A percentile compares a stretch with the other conserved stretches of the same genome.
These are phyloP conservation scores for Oreochromis grahami DNA, from an alignment of 2,797 vertebrate genomes.

Conservation along the genomic window DNA sequence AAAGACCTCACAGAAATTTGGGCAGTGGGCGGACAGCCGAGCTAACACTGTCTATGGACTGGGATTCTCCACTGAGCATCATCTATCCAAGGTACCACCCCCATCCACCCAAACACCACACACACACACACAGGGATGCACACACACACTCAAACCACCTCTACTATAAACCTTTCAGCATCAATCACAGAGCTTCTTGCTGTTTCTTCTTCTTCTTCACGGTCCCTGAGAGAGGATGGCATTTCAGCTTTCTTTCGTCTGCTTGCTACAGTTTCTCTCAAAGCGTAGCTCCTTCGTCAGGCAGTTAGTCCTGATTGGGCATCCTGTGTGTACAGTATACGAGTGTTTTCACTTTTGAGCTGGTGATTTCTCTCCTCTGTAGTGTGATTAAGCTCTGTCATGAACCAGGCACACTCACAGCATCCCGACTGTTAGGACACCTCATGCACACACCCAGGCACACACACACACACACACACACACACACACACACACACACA, in stretches of 20 bases:
- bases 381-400: conserved; percentile 62
- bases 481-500: too few species aligned
- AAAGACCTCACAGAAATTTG: conserved; percentile 99
- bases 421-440: conserved; percentile 30
- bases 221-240: conserved; percentile 74
- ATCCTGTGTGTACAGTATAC: not conserved
- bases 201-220: not conserved
- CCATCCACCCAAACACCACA: not conserved
- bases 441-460: not conserved
- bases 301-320: conserved; percentile 17
- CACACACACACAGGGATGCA: not conserved
- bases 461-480: not conserved
- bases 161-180: not conserved
- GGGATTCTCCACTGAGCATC: conserved; percentile 98
- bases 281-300: not conserved
- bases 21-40: conserved; percentile 97
- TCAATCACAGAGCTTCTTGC: not conserved
- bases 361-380: conserved; percentile 45
- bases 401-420: conserved; percentile 37
- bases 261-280: not conserved
- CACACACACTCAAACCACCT: not conserved
- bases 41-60: conserved; percentile 97
- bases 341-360: not conserved
- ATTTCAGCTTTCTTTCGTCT: conserved; percentile 14
- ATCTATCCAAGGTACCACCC: conserved; percentile 80